phyloP scores from a whole-genome alignment of 2,888 invertebrate genomes.

The Andrena trimmerana region DNA sequence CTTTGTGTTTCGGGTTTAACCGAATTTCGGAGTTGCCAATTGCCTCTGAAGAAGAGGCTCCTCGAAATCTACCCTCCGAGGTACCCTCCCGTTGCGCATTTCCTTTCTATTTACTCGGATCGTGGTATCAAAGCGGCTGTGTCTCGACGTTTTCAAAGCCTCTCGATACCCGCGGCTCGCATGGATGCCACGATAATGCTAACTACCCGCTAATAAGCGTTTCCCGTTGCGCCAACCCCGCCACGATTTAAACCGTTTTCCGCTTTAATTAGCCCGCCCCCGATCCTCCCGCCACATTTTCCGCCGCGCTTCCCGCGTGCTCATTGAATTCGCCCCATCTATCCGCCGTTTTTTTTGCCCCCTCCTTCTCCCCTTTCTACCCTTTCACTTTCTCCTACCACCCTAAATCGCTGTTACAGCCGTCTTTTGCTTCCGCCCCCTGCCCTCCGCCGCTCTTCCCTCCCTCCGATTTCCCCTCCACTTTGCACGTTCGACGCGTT shows the following conservation, averaged over 20 bases:
- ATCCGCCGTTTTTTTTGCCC: background rate
- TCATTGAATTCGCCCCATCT: constrained; percentile 10
- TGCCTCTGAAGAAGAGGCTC: background rate
- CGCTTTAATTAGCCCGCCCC: constrained; percentile 66
- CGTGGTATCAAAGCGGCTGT: constrained; percentile 59
- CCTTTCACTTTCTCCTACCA: background rate
- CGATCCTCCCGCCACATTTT: constrained; percentile 5
- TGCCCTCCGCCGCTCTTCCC: background rate
- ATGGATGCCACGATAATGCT: constrained; percentile 44
- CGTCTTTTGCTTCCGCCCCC: no score
- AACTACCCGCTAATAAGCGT: constrained; percentile 69
- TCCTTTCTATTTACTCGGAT: constrained; percentile 58
- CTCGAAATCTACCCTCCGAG: background rate
- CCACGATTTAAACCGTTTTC: constrained; percentile 63
- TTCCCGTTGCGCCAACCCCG: constrained; percentile 49
- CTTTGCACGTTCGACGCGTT: background rate
- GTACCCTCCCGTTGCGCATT: constrained; percentile 22
- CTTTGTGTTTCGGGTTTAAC: background rate
- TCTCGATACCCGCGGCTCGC: constrained; percentile 24
- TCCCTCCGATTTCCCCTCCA: background rate
- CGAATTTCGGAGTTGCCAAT: background rate
- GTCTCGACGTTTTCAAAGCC: constrained; percentile 47
- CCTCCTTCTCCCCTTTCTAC: background rate
- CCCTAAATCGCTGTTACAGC: background rate
- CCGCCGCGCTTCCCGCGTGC: constrained; percentile 6